A percentile compares a stretch with the other conserved stretches of the same genome.
Conservation (phyloP, 2,797 vertebrate species). For the Novumbra hubbsi region DNA sequence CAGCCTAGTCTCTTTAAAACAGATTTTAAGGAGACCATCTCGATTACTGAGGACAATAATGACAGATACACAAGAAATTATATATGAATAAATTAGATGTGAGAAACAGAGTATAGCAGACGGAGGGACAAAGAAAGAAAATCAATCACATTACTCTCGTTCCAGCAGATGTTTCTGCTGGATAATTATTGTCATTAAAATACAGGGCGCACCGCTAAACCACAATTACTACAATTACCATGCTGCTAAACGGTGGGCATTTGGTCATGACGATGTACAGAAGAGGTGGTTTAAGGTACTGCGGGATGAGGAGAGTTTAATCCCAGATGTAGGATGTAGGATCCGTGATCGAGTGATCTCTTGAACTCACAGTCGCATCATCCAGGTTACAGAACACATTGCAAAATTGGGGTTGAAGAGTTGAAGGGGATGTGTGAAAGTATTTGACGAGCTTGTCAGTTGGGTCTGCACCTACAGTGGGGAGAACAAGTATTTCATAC, state of each 20-base stretch:
- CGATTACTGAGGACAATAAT: not conserved
- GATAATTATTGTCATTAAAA: slow-evolving; percentile 68
- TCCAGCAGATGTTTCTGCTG: slow-evolving; percentile 58
- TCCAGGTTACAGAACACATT: no score
- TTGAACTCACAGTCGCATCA: not conserved
- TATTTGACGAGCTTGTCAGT: not conserved
- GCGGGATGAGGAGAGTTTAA: slow-evolving; percentile 41
- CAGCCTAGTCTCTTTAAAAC: not conserved
- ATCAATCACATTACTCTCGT: not conserved
- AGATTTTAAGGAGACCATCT: not conserved
- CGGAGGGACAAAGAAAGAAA: not conserved
- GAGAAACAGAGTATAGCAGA: not conserved
- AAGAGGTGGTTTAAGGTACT: slow-evolving; percentile 41
- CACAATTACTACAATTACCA: slow-evolving; percentile 62
- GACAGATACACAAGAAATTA: not conserved
- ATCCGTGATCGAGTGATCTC: not conserved
- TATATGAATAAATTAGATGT: not conserved
- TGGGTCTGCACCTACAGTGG: not conserved
- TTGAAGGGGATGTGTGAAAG: not conserved
- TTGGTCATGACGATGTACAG: slow-evolving; percentile 9
- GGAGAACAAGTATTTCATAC: no score
- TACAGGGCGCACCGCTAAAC: slow-evolving; percentile 33
- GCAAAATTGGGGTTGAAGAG: not conserved
- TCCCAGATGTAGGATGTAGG: not conserved
- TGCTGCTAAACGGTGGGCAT: slow-evolving; percentile 35